Base-by-base conservation (phyloP, 1,140 invertebrate genomes). In the Oedothorax gibbosus region DNA sequence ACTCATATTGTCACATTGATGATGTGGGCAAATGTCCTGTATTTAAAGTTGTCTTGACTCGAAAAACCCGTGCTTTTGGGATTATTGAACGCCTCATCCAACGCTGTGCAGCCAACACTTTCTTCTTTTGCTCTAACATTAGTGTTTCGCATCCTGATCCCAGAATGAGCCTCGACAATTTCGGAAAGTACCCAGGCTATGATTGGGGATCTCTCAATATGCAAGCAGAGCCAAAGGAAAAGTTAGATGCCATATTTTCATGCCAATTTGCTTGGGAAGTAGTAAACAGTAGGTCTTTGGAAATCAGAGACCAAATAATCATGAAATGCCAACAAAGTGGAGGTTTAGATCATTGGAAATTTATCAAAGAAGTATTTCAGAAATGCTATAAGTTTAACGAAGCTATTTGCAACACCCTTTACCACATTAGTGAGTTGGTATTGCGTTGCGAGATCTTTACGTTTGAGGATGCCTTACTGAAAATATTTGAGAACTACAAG, bases 11-110 rank as follows among this genome's bases (percentile, higher is more conserved):
- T 62, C 0, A 21, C 35, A 35, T 85, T 8, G 21, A 18, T 14
- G 51, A 64, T n/a, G 35, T 77, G 21, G 83, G 83, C 11, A 78
- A 49, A 53, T 77, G 73, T 54, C 57, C 49, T 49, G 83, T 77
- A 8, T 85, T 85, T 9, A 85, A 85, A 54, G 54, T 85, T 18
- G 75, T 71, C 11, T 15, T 85, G 10, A 7, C 54, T 3, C 68
- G 35, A 62, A 71, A 65, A 35, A 14, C 35, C 20, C 21, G 66
- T 35, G 66, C 73, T 9, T 35, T 50, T 78, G 66, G 57, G 51
- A 78, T 85, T 15, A 78, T 85, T 53, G 83, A 85, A 77, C 50
- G 83, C 7, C 57, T 85, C 49, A 85, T 85, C 10, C 83, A 85
- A 50, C 20, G 83, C 0, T 85, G 73, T 73, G 9, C 64, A 20